Evolutionary conservation across 2,888 invertebrate genomes (phyloP).

Genomic region (Thyatira batis): DNA sequence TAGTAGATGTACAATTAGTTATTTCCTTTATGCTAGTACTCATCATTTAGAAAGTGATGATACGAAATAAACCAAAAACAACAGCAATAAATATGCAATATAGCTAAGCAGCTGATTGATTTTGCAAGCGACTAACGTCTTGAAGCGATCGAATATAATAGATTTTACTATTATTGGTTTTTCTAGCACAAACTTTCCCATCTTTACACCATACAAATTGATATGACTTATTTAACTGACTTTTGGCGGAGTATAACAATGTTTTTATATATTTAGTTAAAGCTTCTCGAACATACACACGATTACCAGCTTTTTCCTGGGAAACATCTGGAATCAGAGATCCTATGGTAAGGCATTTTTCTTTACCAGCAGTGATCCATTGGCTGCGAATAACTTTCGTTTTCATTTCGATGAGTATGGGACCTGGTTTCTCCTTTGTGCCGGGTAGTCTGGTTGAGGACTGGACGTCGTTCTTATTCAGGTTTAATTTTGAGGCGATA

Average conservation of each 20-base stretch:
- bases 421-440: conserved; percentile 19
- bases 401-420: conserved; percentile 22
- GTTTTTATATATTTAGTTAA: conserved; percentile 23
- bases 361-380: conserved; percentile 24
- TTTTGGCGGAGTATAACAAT: conserved; percentile 21
- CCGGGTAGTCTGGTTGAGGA: conserved; percentile 12
- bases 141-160: too few relatives aligned
- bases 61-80: too few relatives aligned
- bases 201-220: conserved; percentile 27
- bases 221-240: conserved; percentile 10
- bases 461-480: conserved; percentile 11
- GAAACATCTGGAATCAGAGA: conserved; percentile 14
- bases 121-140: too few relatives aligned
- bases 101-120: too few relatives aligned
- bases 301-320: conserved; percentile 14
- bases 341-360: conserved; percentile 20
- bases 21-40: conserved; percentile 8
- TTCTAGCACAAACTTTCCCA: conserved; percentile 21
- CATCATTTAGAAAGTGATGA: conserved; percentile 14
- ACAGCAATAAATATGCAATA: too few relatives aligned
- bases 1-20: background rate
- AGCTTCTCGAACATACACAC: conserved; percentile 21
- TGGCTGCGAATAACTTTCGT: conserved; percentile 9
- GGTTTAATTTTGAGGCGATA: conserved; percentile 17
- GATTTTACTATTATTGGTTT: conserved; percentile 16